Evolutionary conservation across 2,113 vertebrate species (phyloP), one percentile per base, ranked within the genome.

Genomic region (Sardina pilchardus): DNA sequence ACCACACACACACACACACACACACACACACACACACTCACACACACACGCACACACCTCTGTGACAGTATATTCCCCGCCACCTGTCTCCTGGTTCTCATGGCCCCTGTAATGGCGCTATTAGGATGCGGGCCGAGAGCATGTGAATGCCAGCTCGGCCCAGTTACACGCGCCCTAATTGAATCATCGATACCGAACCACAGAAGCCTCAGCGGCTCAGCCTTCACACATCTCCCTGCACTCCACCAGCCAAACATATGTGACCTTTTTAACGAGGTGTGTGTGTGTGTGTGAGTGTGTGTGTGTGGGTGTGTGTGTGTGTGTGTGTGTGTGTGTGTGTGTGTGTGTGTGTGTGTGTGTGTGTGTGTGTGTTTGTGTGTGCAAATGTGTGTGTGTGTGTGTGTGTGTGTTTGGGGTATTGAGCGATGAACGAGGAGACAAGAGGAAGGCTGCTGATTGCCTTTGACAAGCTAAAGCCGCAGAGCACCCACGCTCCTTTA

Each of bases 221-320:
- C 39, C 63, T 81, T 81, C 81, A 34, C 43, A 36, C 43, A 43
- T 45, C 56, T 50, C 12, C 48, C 8, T 16, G 16, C 16, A 16
- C 48, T 50, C 12, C 48, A 50, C 34, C 83, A 81, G 19, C 67
- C n/a, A 19, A 71, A 82, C 50, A 48, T n/a, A 81, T 21, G n/a
- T 87, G 78, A 87, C 86, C 86, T 84, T 84, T 84, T 30, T 84
- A 84, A 87, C n/a, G 26, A 67, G 59, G 21, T 36, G 7, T 30
- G n/a, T 50, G 56, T 36, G 75, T 43, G 26, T 36, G 75, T 34
- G 26, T 43, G 47, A 30, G 47, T 82, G 48, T 47, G 5, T 47
- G 56, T 36, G 75, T 43, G 26, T 36, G 75, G 34, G 26, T 43
- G 47, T 42, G 47, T 82, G 48, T 47, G 5, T 47, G 45, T 47